phyloP scores from a whole-genome alignment of 2,888 invertebrate genomes.

The Dicyrtomina minuta region DNA sequence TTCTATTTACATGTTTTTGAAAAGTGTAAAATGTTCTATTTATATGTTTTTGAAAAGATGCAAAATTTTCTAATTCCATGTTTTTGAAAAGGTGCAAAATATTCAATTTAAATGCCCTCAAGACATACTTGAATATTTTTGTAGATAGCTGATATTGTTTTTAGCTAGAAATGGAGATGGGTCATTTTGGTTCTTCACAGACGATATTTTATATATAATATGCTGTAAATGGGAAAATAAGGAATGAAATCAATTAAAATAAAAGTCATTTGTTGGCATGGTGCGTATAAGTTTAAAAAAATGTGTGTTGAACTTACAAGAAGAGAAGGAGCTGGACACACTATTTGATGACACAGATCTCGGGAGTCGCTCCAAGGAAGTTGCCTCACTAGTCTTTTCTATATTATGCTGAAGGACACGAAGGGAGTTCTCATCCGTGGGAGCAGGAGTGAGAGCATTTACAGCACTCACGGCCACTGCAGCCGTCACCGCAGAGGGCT shows the following conservation, averaged over 20 bases:
- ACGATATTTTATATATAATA: background rate
- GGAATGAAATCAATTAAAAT: background rate
- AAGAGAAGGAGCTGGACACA: conserved; percentile 56
- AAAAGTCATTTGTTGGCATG: too few species aligned
- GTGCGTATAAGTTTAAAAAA: too few species aligned
- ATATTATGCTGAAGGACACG: conserved; percentile 28
- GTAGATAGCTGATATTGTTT: too few species aligned
- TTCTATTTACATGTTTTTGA: too few species aligned
- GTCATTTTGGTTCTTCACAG: too few species aligned
- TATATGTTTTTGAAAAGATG: too few species aligned
- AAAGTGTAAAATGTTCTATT: too few species aligned
- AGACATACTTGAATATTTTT: too few species aligned
- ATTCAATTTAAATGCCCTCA: too few species aligned
- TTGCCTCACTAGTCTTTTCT: conserved; percentile 33
- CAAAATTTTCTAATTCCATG: too few species aligned
- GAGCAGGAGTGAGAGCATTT: conserved; percentile 19
- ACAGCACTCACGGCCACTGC: conserved; percentile 54
- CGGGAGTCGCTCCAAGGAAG: conserved; percentile 52
- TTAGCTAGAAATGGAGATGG: too few species aligned
- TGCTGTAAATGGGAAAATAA: background rate
- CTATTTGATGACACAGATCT: conserved; percentile 56
- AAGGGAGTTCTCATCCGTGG: conserved; percentile 22
- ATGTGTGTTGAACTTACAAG: conserved; percentile 55
- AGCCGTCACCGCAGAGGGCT: conserved; percentile 63
- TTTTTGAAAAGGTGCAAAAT: too few species aligned